Conservation (phyloP, 2,888 invertebrate genomes). For the Chesias legatella region DNA sequence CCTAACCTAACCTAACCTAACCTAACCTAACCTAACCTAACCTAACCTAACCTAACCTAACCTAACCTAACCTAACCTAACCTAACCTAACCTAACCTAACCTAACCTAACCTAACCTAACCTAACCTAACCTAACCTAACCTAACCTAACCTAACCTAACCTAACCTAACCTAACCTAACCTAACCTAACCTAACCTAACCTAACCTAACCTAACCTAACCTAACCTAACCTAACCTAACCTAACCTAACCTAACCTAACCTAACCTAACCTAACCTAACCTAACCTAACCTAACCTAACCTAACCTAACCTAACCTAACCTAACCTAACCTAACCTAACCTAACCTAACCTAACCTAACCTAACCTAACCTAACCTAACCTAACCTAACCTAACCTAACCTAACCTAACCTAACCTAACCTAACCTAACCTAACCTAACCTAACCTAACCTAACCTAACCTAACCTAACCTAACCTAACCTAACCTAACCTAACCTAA, state of each 20-base stretch:
- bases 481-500: constrained; percentile 22
- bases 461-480: constrained; percentile 18
- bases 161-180: constrained; percentile 15
- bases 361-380: constrained; percentile 16
- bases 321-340: constrained; percentile 17
- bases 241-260: constrained; percentile 14
- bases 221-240: constrained; percentile 16
- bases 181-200: constrained; percentile 15
- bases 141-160: constrained; percentile 16
- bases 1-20: constrained; percentile 17
- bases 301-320: constrained; percentile 16
- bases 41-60: constrained; percentile 9
- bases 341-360: constrained; percentile 16
- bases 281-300: constrained; percentile 18
- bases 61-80: constrained; percentile 15
- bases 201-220: constrained; percentile 16
- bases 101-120: constrained; percentile 16
- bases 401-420: constrained; percentile 21
- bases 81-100: constrained; percentile 16
- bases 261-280: constrained; percentile 18
- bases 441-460: constrained; percentile 19
- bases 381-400: constrained; percentile 22
- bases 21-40: constrained; percentile 18
- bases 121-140: constrained; percentile 16
- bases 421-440: constrained; percentile 15